Evolutionary conservation across 2,797 vertebrate species (phyloP).

Genomic region (Furcifer pardalis): DNA sequence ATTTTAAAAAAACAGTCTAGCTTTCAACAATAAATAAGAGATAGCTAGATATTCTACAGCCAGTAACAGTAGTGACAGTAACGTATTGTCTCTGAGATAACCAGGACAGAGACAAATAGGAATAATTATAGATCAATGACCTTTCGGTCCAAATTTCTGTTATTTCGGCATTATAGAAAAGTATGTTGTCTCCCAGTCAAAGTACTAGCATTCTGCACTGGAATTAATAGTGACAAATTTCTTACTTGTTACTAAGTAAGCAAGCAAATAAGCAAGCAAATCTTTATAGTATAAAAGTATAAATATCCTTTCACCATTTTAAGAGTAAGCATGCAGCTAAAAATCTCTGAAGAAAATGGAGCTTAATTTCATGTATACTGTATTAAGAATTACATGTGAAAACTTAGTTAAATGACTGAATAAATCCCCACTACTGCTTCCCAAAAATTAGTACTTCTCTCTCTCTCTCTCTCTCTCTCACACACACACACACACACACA

Average conservation of each 20-base stretch:
- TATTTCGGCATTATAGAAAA: conserved; percentile 28
- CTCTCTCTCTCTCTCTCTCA: too few species aligned
- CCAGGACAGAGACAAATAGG: neutral
- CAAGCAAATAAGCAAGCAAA: too few species aligned
- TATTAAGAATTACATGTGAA: neutral
- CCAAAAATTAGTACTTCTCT: too few species aligned
- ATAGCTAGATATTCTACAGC: neutral
- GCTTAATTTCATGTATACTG: neutral
- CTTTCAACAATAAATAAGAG: conserved; percentile 21
- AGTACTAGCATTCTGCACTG: neutral
- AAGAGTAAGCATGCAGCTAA: neutral
- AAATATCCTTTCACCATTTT: accelerated
- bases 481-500: too few species aligned
- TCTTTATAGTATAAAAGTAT: conserved; percentile 27
- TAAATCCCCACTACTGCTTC: neutral
- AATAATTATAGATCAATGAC: neutral
- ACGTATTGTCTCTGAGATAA: conserved; percentile 26
- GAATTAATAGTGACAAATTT: neutral
- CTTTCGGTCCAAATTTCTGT: conserved; percentile 48
- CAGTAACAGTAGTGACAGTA: neutral
- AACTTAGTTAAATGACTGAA: neutral
- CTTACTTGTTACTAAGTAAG: too few species aligned
- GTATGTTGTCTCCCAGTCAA: conserved; percentile 3
- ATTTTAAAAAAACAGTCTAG: neutral
- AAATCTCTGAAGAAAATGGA: neutral